These are phyloP conservation scores for Heterodera filipjevi DNA, from an alignment of 2,888 invertebrate species.

Conservation along the genomic window DNA sequence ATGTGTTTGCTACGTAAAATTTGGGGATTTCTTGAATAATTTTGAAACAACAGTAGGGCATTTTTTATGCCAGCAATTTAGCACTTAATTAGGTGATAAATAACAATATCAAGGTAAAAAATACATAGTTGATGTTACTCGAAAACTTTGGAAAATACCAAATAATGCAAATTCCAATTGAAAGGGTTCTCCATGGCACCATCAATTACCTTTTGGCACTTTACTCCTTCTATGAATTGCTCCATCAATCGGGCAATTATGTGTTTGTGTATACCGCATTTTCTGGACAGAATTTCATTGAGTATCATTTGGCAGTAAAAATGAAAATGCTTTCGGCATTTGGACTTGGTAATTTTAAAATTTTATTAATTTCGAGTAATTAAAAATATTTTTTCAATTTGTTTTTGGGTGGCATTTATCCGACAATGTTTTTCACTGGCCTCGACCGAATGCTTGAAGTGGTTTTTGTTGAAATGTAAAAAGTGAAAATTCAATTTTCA, in stretches of 20 bases:
- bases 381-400: background rate
- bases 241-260: background rate
- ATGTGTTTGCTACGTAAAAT: too few relatives aligned
- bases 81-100: too few relatives aligned
- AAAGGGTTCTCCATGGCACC: background rate
- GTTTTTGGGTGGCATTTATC: background rate
- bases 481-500: background rate
- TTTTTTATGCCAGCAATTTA: too few relatives aligned
- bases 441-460: background rate
- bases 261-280: background rate
- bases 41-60: too few relatives aligned
- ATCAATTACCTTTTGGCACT: background rate
- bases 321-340: background rate
- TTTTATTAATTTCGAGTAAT: background rate
- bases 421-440: background rate
- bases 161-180: background rate
- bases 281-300: background rate
- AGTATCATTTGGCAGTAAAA: background rate
- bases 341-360: background rate
- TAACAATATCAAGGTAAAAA: too few relatives aligned
- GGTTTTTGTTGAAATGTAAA: background rate
- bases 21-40: too few relatives aligned
- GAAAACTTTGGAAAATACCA: too few relatives aligned
- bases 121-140: too few relatives aligned
- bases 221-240: background rate